A percentile compares a stretch with the other conserved stretches of the same genome.
phyloP scores from a whole-genome alignment of 1,140 invertebrate genomes.

The Scaptomyza pallida region DNA sequence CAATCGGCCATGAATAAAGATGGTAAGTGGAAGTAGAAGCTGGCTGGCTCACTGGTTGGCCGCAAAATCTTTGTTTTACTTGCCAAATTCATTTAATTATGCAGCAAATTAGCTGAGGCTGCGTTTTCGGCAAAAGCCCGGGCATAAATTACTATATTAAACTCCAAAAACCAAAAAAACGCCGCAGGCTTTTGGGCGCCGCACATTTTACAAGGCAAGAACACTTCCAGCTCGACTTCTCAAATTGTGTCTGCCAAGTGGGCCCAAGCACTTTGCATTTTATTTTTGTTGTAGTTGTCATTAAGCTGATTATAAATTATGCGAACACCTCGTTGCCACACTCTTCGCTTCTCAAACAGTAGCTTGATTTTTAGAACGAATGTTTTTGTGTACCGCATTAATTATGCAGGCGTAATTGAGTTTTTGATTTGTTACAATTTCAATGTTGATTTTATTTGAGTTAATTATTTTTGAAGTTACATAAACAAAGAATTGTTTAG shows the following conservation, averaged over 20 bases:
- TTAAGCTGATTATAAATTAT: slow-evolving; percentile 83
- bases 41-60: neutral
- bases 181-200: slow-evolving; percentile 60
- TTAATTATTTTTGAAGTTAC: neutral
- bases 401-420: slow-evolving; percentile 15
- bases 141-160: slow-evolving; percentile 78
- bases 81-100: slow-evolving; percentile 75
- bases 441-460: neutral
- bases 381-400: slow-evolving; percentile 17
- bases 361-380: slow-evolving; percentile 27
- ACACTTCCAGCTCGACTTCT: slow-evolving; percentile 8
- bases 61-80: slow-evolving; percentile 72
- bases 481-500: neutral
- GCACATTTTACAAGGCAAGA: slow-evolving; percentile 21
- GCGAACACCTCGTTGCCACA: slow-evolving; percentile 20
- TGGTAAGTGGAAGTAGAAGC: slow-evolving; percentile 88
- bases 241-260: neutral
- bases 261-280: too few species aligned
- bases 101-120: slow-evolving; percentile 70
- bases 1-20: slow-evolving; percentile 99
- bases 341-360: slow-evolving; percentile 6
- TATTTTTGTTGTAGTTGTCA: slow-evolving; percentile 69
- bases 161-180: slow-evolving; percentile 71
- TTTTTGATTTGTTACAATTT: slow-evolving; percentile 17
- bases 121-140: slow-evolving; percentile 28